Evolutionary conservation across 1,140 invertebrate genomes (phyloP), one percentile per base, ranked within the genome.

Genomic region (Drosophila trapezifrons): DNA sequence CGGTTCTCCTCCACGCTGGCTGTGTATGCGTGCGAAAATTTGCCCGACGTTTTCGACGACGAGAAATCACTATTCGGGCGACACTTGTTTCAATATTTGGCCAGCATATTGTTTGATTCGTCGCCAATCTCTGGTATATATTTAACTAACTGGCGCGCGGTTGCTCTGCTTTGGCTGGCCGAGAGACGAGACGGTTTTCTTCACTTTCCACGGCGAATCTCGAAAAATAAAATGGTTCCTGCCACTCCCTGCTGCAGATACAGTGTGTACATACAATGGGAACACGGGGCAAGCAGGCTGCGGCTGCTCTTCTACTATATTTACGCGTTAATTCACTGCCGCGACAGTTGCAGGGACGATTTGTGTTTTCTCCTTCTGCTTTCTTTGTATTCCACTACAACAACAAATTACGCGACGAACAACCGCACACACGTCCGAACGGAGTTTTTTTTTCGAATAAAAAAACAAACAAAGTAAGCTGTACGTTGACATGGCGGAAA

Each of bases 81-180:
- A 69, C 76, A 82, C 79, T 86, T 87, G 71, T 79, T 73, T 84
- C 55, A 85, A 84, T 85, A 84, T 65, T 69, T 57, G 22, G 55
- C 22, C 32, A 67, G 37, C 40, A 51, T 51, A 40, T 59, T 58
- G 45, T 43, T 49, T 40, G 49, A 63, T 76, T 76, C 58, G 51
- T 63, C 45, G 55, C 35, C 58, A 67, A 59, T 71, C 45, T 47
- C 47, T 42, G 22, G 56, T 62, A 67, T 72, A 72, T 69, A 69
- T 70, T 70, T 20, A 35, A 38, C 29, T 45, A 43, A 57, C 56
- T 57, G 25, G 22, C 22, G 20, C 45, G 22, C 22, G 22, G 29
- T 9, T 49, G 47, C 22, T 27, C 20, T 47, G 45, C 47, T 49
- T 49, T 29, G 6, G 25, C 40, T 55, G 32, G 10, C 29, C 51